Evolutionary conservation across 2,797 vertebrate species (phyloP).

Genomic region (Clarias platycephalus): DNA sequence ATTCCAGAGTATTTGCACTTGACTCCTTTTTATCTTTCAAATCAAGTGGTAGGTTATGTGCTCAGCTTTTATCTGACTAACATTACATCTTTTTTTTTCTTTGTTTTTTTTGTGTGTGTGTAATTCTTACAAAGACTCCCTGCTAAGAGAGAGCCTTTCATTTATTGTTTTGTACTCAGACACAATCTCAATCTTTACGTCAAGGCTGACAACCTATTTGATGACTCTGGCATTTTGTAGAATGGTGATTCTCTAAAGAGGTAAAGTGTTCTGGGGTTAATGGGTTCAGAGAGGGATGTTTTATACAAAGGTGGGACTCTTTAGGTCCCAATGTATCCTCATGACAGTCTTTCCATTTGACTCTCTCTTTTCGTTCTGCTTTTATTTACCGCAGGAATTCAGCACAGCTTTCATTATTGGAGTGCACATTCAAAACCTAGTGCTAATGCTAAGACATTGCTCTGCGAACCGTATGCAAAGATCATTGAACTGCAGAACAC

Average conservation of each 20-base stretch:
- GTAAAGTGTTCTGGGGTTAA: background rate
- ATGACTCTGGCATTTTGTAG: background rate
- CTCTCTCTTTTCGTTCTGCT: background rate
- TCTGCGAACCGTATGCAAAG: too few species aligned
- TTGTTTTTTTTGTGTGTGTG: background rate
- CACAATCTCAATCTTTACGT: background rate
- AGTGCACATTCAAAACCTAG: too few species aligned
- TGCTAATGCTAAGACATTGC: too few species aligned
- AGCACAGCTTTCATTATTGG: too few species aligned
- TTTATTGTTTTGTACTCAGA: conserved; percentile 4
- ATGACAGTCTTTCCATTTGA: background rate
- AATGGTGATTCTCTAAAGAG: background rate
- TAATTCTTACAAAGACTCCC: conserved; percentile 1
- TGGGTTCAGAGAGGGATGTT: background rate
- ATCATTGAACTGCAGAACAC: too few species aligned
- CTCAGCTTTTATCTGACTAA: conserved; percentile 7
- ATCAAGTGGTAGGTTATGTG: background rate
- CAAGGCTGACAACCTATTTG: background rate
- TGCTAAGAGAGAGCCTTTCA: background rate
- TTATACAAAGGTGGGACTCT: background rate
- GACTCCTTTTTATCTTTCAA: conserved; percentile 13
- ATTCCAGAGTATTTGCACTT: background rate
- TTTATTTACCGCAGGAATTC: too few species aligned
- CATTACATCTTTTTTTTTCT: background rate
- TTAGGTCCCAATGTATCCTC: background rate